Evolutionary conservation across 2,888 invertebrate genomes (phyloP), one percentile per base, ranked within the genome.

Genomic region (Callyntrura sp.): DNA sequence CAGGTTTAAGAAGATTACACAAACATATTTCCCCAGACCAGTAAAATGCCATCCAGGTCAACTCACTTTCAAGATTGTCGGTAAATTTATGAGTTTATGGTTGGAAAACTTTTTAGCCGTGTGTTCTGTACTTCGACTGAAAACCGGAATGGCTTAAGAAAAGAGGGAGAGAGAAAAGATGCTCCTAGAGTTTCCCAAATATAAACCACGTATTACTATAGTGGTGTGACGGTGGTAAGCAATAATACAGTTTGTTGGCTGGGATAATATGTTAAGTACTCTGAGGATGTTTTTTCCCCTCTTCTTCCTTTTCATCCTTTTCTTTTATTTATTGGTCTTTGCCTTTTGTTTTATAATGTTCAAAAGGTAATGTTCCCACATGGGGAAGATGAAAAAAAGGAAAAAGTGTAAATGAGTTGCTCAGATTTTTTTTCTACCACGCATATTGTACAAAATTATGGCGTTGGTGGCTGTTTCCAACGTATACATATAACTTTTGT

Each of bases 21-120:
- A 89, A 89, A 79, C 84, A 78, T 73, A 87, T 90, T 86, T 90
- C 90, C 90, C 90, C 70, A 76, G 85, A 90, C 85, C 87, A 92
- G 91, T 87, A 90, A 92, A 88, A 89, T 91, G 92, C 90, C 88
- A 88, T 88, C 73, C 91, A 92, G 92, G 92, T 92, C 92, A 92
- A 92, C 89, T 92, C 92, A 87, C 87, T 85, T 45, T 78, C 88
- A 88, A 92, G 91, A 92, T 91, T 91, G 91, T 83, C 87, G 73
- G 91, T 90, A 91, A 92, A 93, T 93, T 93, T 93, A 93, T 93
- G 92, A 90, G 91, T 93, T 93, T 92, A 93, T 92, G 93, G 93
- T 93, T 93, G 91, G 89, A 91, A 92, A 92, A 93, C 86, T 89
- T 91, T 35, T 86, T 68, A 82, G 62, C 62, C 79, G 79, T 76